A percentile compares a stretch with the other conserved stretches of the same genome.
These are phyloP conservation scores for Sarcophaga carnaria DNA, from an alignment of 2,888 invertebrate genomes.

Conservation along the genomic window DNA sequence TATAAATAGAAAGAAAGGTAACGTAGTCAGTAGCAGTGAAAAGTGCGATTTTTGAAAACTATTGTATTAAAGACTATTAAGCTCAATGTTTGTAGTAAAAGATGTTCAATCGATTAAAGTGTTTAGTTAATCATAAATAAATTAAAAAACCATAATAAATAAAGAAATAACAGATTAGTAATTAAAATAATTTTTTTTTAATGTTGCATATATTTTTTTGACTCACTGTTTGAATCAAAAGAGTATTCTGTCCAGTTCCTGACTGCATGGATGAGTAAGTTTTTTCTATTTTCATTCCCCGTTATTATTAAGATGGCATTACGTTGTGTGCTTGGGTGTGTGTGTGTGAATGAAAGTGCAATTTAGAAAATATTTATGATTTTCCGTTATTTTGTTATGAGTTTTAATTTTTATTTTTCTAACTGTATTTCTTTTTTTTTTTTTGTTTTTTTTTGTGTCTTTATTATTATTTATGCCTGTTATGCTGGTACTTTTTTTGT, in stretches of 20 bases:
- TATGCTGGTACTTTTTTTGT: background rate
- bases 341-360: conserved; percentile 1
- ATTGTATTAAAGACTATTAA: background rate
- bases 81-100: background rate
- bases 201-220: background rate
- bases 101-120: too few species aligned
- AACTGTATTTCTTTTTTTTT: background rate
- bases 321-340: background rate
- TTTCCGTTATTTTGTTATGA: conserved; percentile 57
- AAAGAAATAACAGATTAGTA: background rate
- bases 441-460: conserved; percentile 17
- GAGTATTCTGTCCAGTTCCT: conserved; percentile 40
- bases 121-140: too few species aligned
- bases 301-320: background rate
- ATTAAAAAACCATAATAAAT: too few species aligned
- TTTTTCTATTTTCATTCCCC: conserved; percentile 16
- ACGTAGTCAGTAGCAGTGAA: too few species aligned
- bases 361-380: conserved; percentile 49
- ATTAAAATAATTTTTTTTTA: background rate
- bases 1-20: too few species aligned
- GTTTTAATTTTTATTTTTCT: conserved; percentile 38
- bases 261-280: background rate
- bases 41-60: background rate
- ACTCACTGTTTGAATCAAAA: background rate
- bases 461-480: conserved; percentile 12